Evolutionary conservation across 2,888 invertebrate genomes (phyloP).

Genomic region (Caenorhabditis imperialis): DNA sequence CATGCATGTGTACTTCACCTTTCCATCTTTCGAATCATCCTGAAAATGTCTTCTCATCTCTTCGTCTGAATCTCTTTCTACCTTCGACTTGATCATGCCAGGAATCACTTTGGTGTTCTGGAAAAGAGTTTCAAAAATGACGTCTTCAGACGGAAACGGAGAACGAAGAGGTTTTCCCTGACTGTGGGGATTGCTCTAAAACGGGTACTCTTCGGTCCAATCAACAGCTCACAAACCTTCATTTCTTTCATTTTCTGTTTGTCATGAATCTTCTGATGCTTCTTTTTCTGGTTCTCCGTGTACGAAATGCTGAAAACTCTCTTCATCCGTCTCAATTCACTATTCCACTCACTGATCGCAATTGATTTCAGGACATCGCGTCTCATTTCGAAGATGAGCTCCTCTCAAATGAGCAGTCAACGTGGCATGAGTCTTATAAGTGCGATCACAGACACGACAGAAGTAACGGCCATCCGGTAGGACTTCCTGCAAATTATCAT

Average conservation of each 20-base stretch:
- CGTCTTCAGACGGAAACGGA: slow-evolving; percentile 5
- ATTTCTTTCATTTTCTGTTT: slow-evolving; percentile 16
- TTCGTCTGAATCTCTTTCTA: neutral
- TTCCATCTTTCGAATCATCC: slow-evolving; percentile 9
- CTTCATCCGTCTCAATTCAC: neutral
- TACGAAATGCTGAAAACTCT: slow-evolving; percentile 29
- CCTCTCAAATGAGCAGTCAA: slow-evolving; percentile 46
- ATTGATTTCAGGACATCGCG: slow-evolving; percentile 16
- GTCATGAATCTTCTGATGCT: slow-evolving; percentile 37
- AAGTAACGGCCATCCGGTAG: slow-evolving; percentile 39
- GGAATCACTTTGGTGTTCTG: slow-evolving; percentile 1
- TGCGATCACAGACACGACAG: slow-evolving; percentile 38
- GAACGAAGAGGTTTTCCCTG: neutral
- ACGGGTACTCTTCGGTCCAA: too few species aligned
- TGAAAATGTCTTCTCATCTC: slow-evolving; percentile 2
- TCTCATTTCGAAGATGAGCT: slow-evolving; percentile 31
- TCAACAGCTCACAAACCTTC: neutral
- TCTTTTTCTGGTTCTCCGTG: slow-evolving; percentile 30
- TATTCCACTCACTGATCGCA: slow-evolving; percentile 33
- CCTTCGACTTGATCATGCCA: slow-evolving; percentile 8
- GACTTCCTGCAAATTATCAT: slow-evolving; percentile 21
- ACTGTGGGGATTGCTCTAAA: too few species aligned
- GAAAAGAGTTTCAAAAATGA: slow-evolving; percentile 3
- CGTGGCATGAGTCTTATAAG: slow-evolving; percentile 45
- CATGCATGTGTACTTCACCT: slow-evolving; percentile 26